phyloP scores from a whole-genome alignment of 2,797 vertebrate species.

The Liasis olivaceus region DNA sequence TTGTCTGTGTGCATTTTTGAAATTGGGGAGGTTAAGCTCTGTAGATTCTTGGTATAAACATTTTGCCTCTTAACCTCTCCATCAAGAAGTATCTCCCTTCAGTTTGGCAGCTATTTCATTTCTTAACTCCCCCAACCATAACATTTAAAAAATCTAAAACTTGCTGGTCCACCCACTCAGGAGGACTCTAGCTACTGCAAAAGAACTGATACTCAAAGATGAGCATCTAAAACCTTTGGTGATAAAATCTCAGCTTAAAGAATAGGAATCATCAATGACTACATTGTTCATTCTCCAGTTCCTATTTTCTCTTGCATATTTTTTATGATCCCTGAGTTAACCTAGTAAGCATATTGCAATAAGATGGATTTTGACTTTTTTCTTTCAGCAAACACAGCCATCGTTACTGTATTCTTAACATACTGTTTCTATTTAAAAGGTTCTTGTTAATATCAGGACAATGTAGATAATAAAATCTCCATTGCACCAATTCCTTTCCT shows the following conservation, averaged over 20 bases:
- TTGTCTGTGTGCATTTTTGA: too few species aligned
- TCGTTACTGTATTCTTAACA: too few species aligned
- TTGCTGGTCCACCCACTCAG: neutral
- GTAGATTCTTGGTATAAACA: too few species aligned
- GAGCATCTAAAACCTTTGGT: neutral
- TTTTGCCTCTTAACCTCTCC: too few species aligned
- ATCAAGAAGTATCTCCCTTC: too few species aligned
- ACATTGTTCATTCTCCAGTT: neutral
- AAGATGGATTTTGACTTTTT: neutral
- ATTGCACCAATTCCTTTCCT: neutral
- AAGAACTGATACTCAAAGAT: neutral
- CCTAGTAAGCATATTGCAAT: too few species aligned
- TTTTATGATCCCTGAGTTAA: neutral
- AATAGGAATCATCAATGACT: neutral
- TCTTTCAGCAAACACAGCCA: neutral
- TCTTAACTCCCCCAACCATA: too few species aligned
- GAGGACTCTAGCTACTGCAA: neutral
- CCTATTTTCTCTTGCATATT: neutral
- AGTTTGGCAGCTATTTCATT: too few species aligned
- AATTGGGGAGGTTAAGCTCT: too few species aligned
- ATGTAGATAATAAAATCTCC: neutral
- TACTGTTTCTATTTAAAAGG: neutral
- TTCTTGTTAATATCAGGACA: neutral
- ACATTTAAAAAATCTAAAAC: neutral
- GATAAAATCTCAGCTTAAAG: neutral